Conservation (phyloP, 2,113 vertebrate species). For the Protobothrops mucrosquamatus region DNA sequence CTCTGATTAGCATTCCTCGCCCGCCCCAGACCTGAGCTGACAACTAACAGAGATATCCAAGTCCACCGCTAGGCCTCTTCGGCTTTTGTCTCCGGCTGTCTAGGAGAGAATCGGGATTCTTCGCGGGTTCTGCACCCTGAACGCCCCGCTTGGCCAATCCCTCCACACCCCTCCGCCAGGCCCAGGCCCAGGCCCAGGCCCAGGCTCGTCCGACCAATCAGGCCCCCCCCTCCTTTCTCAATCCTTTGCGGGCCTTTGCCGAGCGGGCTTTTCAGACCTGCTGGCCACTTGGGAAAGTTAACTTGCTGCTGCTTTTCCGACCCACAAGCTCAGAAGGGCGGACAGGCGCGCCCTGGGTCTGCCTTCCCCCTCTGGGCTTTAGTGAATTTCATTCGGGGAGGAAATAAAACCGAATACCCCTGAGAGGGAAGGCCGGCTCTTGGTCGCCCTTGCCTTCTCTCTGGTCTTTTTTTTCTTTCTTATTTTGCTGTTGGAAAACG, state of each 20-base stretch:
- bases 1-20: conserved; percentile 86
- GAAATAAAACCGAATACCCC: not conserved
- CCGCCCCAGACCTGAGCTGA: conserved; percentile 86
- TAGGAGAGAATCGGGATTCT: conserved; percentile 73
- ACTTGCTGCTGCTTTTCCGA: conserved; percentile 33
- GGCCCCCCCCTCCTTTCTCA: not conserved
- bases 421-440: not conserved
- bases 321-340: not conserved
- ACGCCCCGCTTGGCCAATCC: not conserved
- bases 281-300: not conserved
- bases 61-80: conserved; percentile 78
- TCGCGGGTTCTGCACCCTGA: conserved; percentile 47
- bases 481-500: not conserved
- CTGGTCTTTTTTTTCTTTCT: conserved; percentile 4
- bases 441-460: not conserved
- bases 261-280: not conserved
- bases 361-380: not conserved
- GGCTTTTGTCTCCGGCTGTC: conserved; percentile 79
- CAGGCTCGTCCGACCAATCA: not conserved
- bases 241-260: too few relatives aligned
- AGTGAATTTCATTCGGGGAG: not conserved
- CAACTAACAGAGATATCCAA: conserved; percentile 96
- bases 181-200: too few relatives aligned
- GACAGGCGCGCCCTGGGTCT: too few relatives aligned
- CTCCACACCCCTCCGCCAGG: not conserved